Evolutionary conservation across 2,888 invertebrate species (phyloP), one percentile per base, ranked within the genome.

Genomic region (Darwinula stevensoni): DNA sequence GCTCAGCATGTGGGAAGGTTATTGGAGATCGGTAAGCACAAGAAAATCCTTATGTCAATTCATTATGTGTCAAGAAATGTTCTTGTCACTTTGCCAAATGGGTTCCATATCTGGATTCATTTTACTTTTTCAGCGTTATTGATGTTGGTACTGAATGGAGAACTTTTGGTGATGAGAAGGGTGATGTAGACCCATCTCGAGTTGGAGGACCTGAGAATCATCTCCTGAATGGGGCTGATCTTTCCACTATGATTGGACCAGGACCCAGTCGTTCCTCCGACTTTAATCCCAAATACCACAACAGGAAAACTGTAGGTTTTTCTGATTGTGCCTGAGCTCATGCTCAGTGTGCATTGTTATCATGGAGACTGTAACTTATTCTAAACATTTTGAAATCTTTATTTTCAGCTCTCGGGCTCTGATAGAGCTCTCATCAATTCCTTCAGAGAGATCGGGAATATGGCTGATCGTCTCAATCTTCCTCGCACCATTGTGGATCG

Each of bases 101-200:
- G 26, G 4, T 26, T 34, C 4, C 12, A 22, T 16, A 27, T 32
- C 9, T 13, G n/a, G 17, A n/a, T 27, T 5, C n/a, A n/a, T n/a
- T n/a, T n/a, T n/a, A n/a, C 3, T 15, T 14, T 33, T n/a, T 2
- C 51, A 84, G 91, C 48, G 86, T 97, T 2, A 88, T 99, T 40
- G 97, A 99, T 55, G 97, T 99, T n/a, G 91, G 97, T 18, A 91
- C 94, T 3, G 97, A 99, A 54, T 99, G 97, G 97, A 65, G 97
- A 50, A 97, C 94, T 36, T 99, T 99, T 54, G 88, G 86, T 47
- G 97, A 94, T 51, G 97, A 99, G 49, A 91, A 88, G 47, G 70
- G 73, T 33, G 76, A 82, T 5, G 80, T 78, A 1, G 97, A 99
- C 54, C 91, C 94, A 3, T 88, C 88, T 54, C 88, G 97, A 73